These are phyloP conservation scores for Oryzias dopingdopingensis DNA, from an alignment of 2,797 vertebrate species.

Conservation along the genomic window DNA sequence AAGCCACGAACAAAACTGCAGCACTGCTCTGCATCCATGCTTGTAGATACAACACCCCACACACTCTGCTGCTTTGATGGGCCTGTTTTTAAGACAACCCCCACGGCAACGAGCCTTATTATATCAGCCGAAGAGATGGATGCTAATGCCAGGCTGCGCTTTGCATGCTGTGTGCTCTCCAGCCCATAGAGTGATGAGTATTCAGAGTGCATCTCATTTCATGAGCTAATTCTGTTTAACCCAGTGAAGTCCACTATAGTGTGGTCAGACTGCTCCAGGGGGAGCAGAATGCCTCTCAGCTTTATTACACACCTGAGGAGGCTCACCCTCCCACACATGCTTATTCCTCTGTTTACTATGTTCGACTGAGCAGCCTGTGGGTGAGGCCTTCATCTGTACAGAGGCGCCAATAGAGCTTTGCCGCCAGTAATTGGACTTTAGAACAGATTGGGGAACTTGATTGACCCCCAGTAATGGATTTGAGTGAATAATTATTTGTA, in stretches of 20 bases:
- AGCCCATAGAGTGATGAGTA: slow-evolving; percentile 50
- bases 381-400: slow-evolving; percentile 67
- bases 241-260: slow-evolving; percentile 54
- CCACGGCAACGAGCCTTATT: slow-evolving; percentile 64
- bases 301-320: slow-evolving; percentile 73
- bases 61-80: slow-evolving; percentile 58
- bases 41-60: slow-evolving; percentile 43
- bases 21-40: slow-evolving; percentile 27
- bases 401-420: slow-evolving; percentile 65
- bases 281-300: slow-evolving; percentile 57
- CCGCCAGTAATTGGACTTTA: slow-evolving; percentile 78
- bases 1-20: slow-evolving; percentile 54
- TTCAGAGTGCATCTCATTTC: slow-evolving; percentile 55
- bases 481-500: slow-evolving; percentile 84
- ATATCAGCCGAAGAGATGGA: slow-evolving; percentile 60
- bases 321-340: slow-evolving; percentile 46
- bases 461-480: slow-evolving; percentile 81
- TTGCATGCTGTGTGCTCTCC: slow-evolving; percentile 45
- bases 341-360: slow-evolving; percentile 60
- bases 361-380: slow-evolving; percentile 67
- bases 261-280: slow-evolving; percentile 55
- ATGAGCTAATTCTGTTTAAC: slow-evolving; percentile 72
- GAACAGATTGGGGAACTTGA: slow-evolving; percentile 77
- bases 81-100: slow-evolving; percentile 58
- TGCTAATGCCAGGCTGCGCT: slow-evolving; percentile 51